phyloP scores from a whole-genome alignment of 2,113 vertebrate species.

The Pseudopodoces humilis region DNA sequence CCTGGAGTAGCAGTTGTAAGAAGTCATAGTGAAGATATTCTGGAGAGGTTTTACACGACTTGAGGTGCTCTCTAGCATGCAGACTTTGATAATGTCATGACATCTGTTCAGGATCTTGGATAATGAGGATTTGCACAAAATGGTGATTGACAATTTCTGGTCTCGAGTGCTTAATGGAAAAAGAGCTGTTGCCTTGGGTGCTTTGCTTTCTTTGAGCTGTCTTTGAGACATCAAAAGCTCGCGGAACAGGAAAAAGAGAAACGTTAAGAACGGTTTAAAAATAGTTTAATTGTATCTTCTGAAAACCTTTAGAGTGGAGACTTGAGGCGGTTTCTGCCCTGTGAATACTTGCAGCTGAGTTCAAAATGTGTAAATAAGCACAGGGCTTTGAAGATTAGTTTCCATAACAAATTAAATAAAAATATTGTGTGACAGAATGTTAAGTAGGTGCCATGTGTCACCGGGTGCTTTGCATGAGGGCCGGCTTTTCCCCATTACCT shows the following conservation, averaged over 20 bases:
- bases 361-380: not conserved
- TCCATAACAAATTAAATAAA: constrained; percentile 9
- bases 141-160: not conserved
- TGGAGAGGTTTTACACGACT: not conserved
- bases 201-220: not conserved
- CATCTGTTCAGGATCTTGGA: not conserved
- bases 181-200: constrained; percentile 11
- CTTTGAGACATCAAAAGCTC: not conserved
- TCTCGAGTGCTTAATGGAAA: not conserved
- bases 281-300: constrained; percentile 5
- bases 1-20: not conserved
- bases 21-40: rapidly evolving
- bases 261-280: constrained; percentile 17
- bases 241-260: constrained; percentile 3
- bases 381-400: constrained; percentile 14
- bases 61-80: not conserved
- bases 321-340: not conserved
- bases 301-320: not conserved
- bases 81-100: not conserved
- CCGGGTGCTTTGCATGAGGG: not conserved
- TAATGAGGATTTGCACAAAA: not conserved
- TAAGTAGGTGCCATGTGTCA: not conserved
- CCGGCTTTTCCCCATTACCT: not conserved
- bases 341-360: constrained; percentile 22
- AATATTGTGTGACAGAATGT: not conserved